phyloP scores from a whole-genome alignment of 2,113 vertebrate species.

The Crotalus tigris region DNA sequence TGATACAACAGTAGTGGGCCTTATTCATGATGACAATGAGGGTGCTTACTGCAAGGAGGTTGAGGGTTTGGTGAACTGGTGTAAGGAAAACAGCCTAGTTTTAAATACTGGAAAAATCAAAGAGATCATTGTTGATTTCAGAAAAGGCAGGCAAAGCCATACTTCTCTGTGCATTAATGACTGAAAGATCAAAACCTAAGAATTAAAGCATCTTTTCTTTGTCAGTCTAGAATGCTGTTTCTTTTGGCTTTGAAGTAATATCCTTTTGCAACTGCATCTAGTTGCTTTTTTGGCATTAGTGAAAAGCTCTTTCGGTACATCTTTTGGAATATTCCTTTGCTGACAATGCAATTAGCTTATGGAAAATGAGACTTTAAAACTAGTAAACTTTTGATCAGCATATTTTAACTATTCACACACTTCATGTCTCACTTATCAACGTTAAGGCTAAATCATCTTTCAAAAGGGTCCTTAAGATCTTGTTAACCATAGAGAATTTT shows the following conservation, averaged over 20 bases:
- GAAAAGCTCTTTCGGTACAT: constrained; percentile 28
- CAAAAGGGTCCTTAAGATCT: constrained; percentile 30
- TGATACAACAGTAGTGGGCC: too few relatives aligned
- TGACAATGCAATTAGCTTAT: neutral
- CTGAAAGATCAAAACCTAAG: neutral
- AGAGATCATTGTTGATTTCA: too few relatives aligned
- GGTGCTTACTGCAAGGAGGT: too few relatives aligned
- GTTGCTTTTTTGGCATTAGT: neutral
- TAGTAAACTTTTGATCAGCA: constrained; percentile 14
- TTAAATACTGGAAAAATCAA: too few relatives aligned
- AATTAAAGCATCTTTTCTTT: neutral
- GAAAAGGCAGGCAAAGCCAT: too few relatives aligned
- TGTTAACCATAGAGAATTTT: constrained; percentile 5
- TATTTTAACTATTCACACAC: constrained; percentile 24
- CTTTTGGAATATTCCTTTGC: neutral
- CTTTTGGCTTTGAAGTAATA: neutral
- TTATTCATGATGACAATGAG: too few relatives aligned
- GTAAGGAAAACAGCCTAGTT: too few relatives aligned
- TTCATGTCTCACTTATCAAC: neutral
- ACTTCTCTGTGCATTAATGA: too few relatives aligned
- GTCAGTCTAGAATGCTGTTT: constrained; percentile 10
- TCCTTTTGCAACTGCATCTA: constrained; percentile 15
- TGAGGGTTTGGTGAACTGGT: too few relatives aligned
- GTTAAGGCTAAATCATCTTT: constrained; percentile 22
- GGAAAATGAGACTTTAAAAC: constrained; percentile 19